Base-by-base conservation (phyloP, 2,113 vertebrate genomes). In the Atractosteus spatula region DNA sequence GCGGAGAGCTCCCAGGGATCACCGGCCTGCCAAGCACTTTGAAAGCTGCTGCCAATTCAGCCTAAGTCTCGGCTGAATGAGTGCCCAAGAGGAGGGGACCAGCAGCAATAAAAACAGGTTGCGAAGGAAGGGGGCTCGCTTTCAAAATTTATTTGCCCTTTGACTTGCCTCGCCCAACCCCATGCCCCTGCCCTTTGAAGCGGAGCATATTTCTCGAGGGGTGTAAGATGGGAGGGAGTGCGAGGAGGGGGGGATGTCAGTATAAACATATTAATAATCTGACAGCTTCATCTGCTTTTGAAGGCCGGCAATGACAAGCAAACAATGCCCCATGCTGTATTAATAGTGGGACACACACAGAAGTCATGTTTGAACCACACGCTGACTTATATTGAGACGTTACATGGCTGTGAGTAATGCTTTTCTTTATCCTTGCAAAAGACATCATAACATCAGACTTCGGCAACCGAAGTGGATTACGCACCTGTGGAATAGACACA, bases 11-110 rank as follows among this genome's bases (percentile, higher is more conserved):
- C 92, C 87, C 86, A 87, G 91, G 88, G 93, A 96, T 90, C 92
- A 89, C 63, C 57, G 84, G 88, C 82, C 93, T 96, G 94, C 94
- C 94, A 95, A 92, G 85, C 83, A 73, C 88, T 94, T 81, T 86
- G 90, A 92, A 94, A 95, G 93, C 85, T 86, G 90, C 93, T 96
- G 94, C 94, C 95, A 96, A 95, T 95, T 96, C 95, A 94, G 93
- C 90, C 92, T 91, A 88, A 89, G 91, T 94, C 93, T 95, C 91
- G 91, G 91, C 91, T 95, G 94, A 97, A 94, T 90, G 73, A 86
- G 64, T 82, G 89, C 93, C 89, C 86, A 87, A 86, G 93, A 92
- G 93, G 88, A 92, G 89, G 83, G 77, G 89, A 85, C 90, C 84
- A 86, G 88, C 89, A 84, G 87, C 89, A 93, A 93, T 94, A 91